Conservation (phyloP, 2,888 invertebrate species). For the Cryptops parisi region DNA sequence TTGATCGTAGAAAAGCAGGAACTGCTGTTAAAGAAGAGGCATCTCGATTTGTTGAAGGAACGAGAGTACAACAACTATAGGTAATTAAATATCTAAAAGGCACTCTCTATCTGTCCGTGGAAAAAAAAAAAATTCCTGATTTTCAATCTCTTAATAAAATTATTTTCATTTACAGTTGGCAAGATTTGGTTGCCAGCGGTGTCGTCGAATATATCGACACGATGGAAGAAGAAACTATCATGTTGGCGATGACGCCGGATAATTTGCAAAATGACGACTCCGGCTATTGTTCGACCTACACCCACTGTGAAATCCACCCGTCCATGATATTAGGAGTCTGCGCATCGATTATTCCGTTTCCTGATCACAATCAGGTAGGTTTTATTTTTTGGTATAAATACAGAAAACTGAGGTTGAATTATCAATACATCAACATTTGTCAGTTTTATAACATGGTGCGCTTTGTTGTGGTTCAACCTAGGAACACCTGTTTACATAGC, state of each 20-base stretch:
- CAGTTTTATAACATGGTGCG: too few relatives aligned
- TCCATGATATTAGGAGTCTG: constrained; percentile 99
- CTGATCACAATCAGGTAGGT: constrained; percentile 97
- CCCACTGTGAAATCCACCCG: constrained; percentile 99
- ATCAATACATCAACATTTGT: too few relatives aligned
- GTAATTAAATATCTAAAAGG: constrained; percentile 26
- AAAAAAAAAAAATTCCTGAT: too few relatives aligned
- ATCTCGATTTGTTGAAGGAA: constrained; percentile 93
- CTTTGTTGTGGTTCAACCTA: too few relatives aligned
- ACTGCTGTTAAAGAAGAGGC: constrained; percentile 77
- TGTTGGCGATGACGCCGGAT: constrained; percentile 99
- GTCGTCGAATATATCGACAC: constrained; percentile 99
- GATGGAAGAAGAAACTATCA: constrained; percentile 96
- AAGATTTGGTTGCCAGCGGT: constrained; percentile 56
- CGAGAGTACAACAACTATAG: constrained; percentile 92
- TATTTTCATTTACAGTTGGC: constrained; percentile 23
- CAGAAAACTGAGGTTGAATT: too few relatives aligned
- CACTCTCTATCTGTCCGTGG: too few relatives aligned
- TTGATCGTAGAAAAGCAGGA: constrained; percentile 94
- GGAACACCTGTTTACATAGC: too few relatives aligned
- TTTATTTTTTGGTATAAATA: too few relatives aligned
- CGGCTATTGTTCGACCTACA: constrained; percentile 97
- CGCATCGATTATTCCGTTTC: constrained; percentile 99
- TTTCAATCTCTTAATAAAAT: too few relatives aligned
- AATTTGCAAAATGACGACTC: constrained; percentile 87